These are phyloP conservation scores for Liasis olivaceus DNA, from an alignment of 2,797 vertebrate species.

Conservation along the genomic window DNA sequence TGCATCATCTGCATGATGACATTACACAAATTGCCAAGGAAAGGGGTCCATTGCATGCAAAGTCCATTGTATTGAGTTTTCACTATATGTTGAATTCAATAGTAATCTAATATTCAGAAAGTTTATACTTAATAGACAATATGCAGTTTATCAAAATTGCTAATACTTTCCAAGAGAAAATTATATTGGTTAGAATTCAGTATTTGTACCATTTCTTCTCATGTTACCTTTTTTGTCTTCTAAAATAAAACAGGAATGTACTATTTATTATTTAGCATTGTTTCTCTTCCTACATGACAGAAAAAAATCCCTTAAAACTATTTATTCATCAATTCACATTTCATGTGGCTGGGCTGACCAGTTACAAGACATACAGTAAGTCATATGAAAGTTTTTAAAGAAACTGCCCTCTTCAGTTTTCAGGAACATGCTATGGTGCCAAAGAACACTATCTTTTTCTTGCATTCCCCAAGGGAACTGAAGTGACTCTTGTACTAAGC, in stretches of 20 bases:
- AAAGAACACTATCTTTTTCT: background rate
- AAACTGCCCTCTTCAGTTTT: background rate
- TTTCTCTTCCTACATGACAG: background rate
- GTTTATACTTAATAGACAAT: background rate
- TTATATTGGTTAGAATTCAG: background rate
- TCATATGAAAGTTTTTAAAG: background rate
- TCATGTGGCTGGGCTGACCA: background rate
- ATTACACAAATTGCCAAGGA: background rate
- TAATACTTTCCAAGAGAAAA: background rate
- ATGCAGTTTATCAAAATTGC: background rate
- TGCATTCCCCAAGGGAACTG: background rate
- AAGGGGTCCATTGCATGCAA: background rate
- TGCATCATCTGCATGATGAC: background rate
- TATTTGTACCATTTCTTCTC: background rate
- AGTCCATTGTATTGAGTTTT: background rate
- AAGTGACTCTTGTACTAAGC: background rate
- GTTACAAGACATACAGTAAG: background rate
- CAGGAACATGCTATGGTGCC: background rate
- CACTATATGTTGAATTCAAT: background rate
- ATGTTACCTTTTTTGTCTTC: background rate
- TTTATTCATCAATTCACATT: background rate
- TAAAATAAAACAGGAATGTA: background rate
- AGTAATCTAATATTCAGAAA: background rate
- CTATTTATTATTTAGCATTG: background rate
- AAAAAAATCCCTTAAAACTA: background rate